Evolutionary conservation across 2,113 vertebrate species (phyloP), one percentile per base, ranked within the genome.

Genomic region (Gasterosteus aculeatus): DNA sequence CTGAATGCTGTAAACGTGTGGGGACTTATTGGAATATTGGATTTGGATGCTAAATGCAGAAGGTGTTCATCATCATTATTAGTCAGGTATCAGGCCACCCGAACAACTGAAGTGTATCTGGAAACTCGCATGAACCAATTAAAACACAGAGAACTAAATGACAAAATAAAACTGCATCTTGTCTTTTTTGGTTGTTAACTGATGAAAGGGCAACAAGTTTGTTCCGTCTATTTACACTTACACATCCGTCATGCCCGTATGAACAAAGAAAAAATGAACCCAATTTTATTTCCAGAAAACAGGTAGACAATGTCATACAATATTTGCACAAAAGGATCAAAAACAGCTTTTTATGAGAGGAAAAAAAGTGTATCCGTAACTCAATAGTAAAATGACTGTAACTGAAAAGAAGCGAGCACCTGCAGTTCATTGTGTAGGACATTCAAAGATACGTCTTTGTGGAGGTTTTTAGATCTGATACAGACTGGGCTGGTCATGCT

Each of bases 201-300:
- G 39, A 5, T 53, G 22, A 10, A 16, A 5, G 10, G 35, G 3
- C 63, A 59, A 16, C 33, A 47, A 41, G 60, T 39, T 46, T 22
- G 12, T 3, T 63, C 16, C 69, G 8, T 75, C 4, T 22, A 38
- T 2, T 1, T 10, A 31, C 11, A 38, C 18, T 8, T 29, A n/a
- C 31, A 38, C 10, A 54, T 61, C 3, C 8, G 11, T 42, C 29
- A 49, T 29, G 44, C 49, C n/a, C 12, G 47, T 44, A 12, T 16
- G 46, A 85, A 85, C 18, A 57, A 18, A 19, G 75, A 88, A 85
- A 90, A 90, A 90, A 88, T 78, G 59, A 79, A 86, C 60, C 70
- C 42, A 64, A 62, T 69, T 93, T 87, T 90, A 83, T 82, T 90
- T 87, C 58, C 79, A 83, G 64, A 86, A 83, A 75, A 88, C 77